phyloP scores from a whole-genome alignment of 2,797 vertebrate species.

The Poecilia wingei region DNA sequence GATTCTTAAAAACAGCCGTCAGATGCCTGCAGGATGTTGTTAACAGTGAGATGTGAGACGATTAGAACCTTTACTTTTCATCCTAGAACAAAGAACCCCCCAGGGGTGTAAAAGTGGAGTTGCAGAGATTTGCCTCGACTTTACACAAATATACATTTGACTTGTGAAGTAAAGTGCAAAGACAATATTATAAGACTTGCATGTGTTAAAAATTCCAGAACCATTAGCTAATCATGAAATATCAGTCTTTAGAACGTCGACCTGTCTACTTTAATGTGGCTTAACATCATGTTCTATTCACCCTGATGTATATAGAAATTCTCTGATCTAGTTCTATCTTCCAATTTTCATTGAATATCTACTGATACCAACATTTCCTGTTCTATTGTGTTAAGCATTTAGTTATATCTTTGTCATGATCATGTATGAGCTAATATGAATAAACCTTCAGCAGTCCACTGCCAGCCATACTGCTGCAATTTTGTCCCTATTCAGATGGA shows the following conservation, averaged over 20 bases:
- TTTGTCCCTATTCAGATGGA: background rate
- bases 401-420: background rate
- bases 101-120: constrained; percentile 65
- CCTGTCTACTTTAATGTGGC: background rate
- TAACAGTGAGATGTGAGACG: constrained; percentile 67
- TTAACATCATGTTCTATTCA: background rate
- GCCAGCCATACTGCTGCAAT: background rate
- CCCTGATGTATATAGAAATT: background rate
- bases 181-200: background rate
- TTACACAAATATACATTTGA: constrained; percentile 65
- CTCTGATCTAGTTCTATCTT: background rate
- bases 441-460: background rate
- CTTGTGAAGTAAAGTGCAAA: constrained; percentile 40
- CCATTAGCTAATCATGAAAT: background rate
- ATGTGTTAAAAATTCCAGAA: background rate
- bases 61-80: constrained; percentile 66
- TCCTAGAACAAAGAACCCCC: constrained; percentile 76
- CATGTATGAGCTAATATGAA: background rate
- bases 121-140: constrained; percentile 67
- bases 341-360: background rate
- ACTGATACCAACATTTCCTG: background rate
- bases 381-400: background rate
- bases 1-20: constrained; percentile 42
- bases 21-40: constrained; percentile 63
- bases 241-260: constrained; percentile 1